Evolutionary conservation across 1,140 invertebrate species (phyloP), one percentile per base, ranked within the genome.

Genomic region (Drosophila azteca): DNA sequence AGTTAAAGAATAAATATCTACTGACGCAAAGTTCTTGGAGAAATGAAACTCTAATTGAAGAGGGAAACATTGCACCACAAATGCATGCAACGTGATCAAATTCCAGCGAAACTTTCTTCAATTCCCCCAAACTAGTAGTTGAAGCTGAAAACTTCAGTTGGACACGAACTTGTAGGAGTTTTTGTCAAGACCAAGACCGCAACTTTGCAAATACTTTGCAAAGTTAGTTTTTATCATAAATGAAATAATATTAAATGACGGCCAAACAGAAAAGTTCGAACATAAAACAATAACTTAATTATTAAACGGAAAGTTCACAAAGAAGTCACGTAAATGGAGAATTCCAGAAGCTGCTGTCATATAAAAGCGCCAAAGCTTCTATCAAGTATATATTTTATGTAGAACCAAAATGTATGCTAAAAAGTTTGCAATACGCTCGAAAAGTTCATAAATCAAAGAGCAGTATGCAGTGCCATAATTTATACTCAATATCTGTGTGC

Each of bases 401-500:
- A 29, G 26, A 29, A 6, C 26, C 0, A 20, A 20, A 20, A 20
- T 20, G 17, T 20, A 20, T 20, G 17, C 17, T 20, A 20, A 20
- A 20, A 20, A 20, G 17, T 20, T 20, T 7, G 26, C 29, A 53
- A 43, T 70, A 48, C 31, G 20, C 50, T 49, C 9, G 8, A 26
- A 59, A 59, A 79, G 69, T 79, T 76, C 66, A 72, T 79, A 82
- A 88, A 82, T 76, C 66, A 75, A 41, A 59, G 39, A 39, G 43
- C 31, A 48, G 35, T 39, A 48, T 29, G 57, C 55, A 64, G 49
- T 57, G 45, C 39, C 29, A 57, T 48, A 61, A 72, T 91, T 73
- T 52, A 69, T 53, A 6, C 26, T 24, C 35, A n/a, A 22, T 7
- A 39, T 20, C 31, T 61, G 31, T 52, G 29, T 41, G 17, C 17